These are phyloP conservation scores for Chlamydotis undulata DNA, from an alignment of 2,113 vertebrate species.

Conservation along the genomic window DNA sequence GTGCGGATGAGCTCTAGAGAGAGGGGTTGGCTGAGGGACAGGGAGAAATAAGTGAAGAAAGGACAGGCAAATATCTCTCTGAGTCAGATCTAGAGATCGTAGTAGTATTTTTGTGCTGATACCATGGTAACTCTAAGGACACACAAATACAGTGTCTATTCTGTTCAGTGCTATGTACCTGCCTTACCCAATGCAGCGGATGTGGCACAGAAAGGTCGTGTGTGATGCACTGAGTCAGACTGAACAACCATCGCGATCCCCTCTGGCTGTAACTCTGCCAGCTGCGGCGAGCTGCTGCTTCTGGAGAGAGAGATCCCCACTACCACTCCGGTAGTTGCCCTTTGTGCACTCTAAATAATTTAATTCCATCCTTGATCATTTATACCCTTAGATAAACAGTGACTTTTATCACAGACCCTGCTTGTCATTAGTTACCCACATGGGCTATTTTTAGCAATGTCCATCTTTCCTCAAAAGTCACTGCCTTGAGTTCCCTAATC, in stretches of 20 bases:
- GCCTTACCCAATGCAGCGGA: neutral
- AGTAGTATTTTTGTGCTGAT: neutral
- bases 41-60: neutral
- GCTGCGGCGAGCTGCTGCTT: neutral
- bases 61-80: neutral
- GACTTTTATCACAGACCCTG: constrained; percentile 9
- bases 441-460: constrained; percentile 22
- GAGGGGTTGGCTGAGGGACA: neutral
- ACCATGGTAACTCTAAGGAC: neutral
- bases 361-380: constrained; percentile 35
- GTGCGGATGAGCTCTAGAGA: neutral
- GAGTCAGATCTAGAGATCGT: neutral
- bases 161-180: neutral
- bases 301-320: neutral
- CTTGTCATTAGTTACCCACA: neutral
- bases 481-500: neutral
- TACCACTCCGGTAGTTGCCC: neutral
- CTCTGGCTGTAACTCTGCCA: neutral
- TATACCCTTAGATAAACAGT: neutral
- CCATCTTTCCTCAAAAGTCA: constrained; percentile 55
- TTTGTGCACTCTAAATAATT: neutral
- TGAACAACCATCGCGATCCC: neutral
- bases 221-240: neutral
- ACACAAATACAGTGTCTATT: neutral
- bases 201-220: accelerated